Evolutionary conservation across 2,113 vertebrate species (phyloP).

Genomic region (Antennarius striatus): DNA sequence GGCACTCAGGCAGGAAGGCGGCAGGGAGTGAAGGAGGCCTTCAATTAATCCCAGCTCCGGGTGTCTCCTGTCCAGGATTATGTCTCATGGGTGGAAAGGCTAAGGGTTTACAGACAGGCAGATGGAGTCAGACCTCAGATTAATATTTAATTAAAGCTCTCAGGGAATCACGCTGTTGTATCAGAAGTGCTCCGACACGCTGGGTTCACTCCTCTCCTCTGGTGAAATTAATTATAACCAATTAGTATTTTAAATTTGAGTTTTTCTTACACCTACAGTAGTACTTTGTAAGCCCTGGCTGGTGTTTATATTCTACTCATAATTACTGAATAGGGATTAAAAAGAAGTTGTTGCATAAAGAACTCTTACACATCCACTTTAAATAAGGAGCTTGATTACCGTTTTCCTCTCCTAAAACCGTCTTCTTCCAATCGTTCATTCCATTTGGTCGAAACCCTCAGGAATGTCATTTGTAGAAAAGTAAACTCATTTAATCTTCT

Average conservation of each 20-base stretch:
- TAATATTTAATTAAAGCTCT: slow-evolving; percentile 70
- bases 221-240: too few species aligned
- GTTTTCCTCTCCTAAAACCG: not conserved
- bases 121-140: slow-evolving; percentile 67
- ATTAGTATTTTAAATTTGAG: not conserved
- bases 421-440: not conserved
- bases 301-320: not conserved
- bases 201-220: slow-evolving; percentile 9
- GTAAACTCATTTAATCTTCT: too few species aligned
- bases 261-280: not conserved
- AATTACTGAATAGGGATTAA: not conserved
- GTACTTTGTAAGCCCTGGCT: not conserved
- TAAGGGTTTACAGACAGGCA: slow-evolving; percentile 56
- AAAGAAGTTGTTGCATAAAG: not conserved
- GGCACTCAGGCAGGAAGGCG: not conserved
- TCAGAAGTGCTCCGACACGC: not conserved
- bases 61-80: slow-evolving; percentile 64
- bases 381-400: too few species aligned
- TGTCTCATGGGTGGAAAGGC: slow-evolving; percentile 43
- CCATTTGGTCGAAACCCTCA: too few species aligned
- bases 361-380: not conserved
- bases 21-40: slow-evolving; percentile 1
- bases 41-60: slow-evolving; percentile 59
- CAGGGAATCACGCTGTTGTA: slow-evolving; percentile 30
- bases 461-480: too few species aligned